Evolutionary conservation across 2,888 invertebrate genomes (phyloP), one percentile per base, ranked within the genome.

Genomic region (Priocnemis perturbator): DNA sequence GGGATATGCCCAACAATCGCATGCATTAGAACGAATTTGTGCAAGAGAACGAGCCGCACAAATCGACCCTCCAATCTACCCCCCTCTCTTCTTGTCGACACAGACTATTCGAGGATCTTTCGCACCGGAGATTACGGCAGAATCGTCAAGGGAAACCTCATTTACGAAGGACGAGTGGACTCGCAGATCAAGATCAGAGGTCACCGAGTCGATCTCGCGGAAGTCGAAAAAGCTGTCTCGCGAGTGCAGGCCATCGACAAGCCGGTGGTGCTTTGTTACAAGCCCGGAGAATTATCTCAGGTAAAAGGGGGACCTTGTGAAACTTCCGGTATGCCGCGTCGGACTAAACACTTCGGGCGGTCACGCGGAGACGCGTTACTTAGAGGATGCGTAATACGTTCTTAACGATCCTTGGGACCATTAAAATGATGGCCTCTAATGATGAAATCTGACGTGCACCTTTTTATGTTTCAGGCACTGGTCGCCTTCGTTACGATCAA

Each of bases 121-220:
- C 93, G 94, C 64, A 97, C 97, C 0, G 97, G 97, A 0, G 97
- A 97, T 87, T 96, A 93, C 81, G 97, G 95, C 0, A 91, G 93
- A 15, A 90, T 96, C 0, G 90, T 93, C 60, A 93, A 95, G 77
- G 94, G 93, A 0, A 91, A 92, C 7, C 79, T 91, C 7, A 89
- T 97, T 23, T 96, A 93, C 84, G 95, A 96, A 79, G 97, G 97
- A 0, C 92, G 97, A 30, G 95, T 94, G 0, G 96, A 97, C 89
- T 95, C 96, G 0, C 97, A 97, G 87, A 92, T 94, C 47, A 97
- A 96, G 91, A 93, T 96, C 63, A 91, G 96, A 53, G 97, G 97
- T 0, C 95, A 97, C 84, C 90, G 97, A 11, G 95, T 97, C 0
- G 96, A 97, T 85, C 90, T 97, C 58, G 92, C 93, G 1, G 97